phyloP scores from a whole-genome alignment of 2,113 vertebrate genomes.

The Penelope pileata region DNA sequence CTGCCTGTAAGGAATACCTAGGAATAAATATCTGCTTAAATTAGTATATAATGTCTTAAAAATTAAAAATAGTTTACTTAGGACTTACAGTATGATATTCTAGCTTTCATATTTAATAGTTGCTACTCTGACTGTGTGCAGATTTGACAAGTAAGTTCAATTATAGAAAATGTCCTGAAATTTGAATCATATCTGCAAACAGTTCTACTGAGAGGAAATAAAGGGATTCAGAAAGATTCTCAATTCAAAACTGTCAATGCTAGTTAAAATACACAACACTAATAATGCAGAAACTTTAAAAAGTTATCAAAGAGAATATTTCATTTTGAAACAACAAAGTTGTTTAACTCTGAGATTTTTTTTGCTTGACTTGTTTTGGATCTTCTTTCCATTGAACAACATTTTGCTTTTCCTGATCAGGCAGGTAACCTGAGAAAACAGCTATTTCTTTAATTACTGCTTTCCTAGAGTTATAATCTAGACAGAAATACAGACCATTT shows the following conservation, averaged over 20 bases:
- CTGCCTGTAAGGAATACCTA: not conserved
- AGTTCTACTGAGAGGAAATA: not conserved
- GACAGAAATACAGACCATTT: not conserved
- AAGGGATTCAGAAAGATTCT: not conserved
- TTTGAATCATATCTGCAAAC: not conserved
- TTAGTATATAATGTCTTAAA: not conserved
- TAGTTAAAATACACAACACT: not conserved
- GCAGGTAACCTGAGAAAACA: not conserved
- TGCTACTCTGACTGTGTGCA: not conserved
- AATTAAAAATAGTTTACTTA: not conserved
- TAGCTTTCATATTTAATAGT: not conserved
- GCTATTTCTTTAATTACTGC: not conserved
- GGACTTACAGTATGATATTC: not conserved
- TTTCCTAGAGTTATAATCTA: not conserved
- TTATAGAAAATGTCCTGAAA: not conserved
- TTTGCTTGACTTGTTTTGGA: not conserved
- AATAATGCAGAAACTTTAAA: not conserved
- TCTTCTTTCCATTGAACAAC: not conserved
- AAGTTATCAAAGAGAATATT: not conserved
- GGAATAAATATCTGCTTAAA: not conserved
- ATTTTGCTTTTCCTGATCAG: not conserved
- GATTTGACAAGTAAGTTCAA: not conserved
- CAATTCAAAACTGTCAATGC: not conserved
- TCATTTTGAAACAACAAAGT: not conserved
- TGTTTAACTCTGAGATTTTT: fast-evolving